Percentiles rank a stretch among this genome's conserved stretches.
These are phyloP conservation scores for Hippocampus zosterae DNA, from an alignment of 2,113 vertebrate species.

Conservation along the genomic window DNA sequence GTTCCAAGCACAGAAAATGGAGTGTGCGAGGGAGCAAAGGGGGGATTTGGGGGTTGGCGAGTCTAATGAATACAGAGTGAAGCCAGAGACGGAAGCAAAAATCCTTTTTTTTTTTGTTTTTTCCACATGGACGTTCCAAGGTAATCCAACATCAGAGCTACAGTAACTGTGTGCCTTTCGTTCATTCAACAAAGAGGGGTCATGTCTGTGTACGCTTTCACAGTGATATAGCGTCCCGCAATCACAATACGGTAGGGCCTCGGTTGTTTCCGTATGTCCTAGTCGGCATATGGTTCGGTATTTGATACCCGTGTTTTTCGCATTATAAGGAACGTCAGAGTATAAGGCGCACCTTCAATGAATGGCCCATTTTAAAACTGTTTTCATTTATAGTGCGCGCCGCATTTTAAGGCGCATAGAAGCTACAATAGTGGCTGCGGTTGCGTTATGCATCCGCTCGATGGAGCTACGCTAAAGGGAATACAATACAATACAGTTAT, in stretches of 20 bases:
- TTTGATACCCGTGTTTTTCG: too few relatives aligned
- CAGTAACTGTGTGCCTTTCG: background rate
- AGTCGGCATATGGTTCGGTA: background rate
- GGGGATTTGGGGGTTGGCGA: slow-evolving; percentile 26
- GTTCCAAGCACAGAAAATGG: slow-evolving; percentile 41
- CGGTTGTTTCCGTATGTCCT: background rate
- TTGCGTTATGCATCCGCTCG: too few relatives aligned
- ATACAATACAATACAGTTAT: too few relatives aligned
- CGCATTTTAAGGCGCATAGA: too few relatives aligned
- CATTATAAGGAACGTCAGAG: too few relatives aligned
- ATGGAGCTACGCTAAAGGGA: too few relatives aligned
- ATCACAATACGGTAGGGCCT: background rate
- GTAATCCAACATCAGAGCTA: background rate
- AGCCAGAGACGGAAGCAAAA: slow-evolving; percentile 26
- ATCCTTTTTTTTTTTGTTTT: background rate
- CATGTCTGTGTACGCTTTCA: background rate
- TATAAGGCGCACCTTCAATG: too few relatives aligned
- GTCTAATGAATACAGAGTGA: slow-evolving; percentile 49
- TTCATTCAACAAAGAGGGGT: background rate
- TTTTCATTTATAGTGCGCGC: too few relatives aligned
- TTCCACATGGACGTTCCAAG: background rate
- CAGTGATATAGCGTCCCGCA: background rate
- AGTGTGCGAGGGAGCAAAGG: slow-evolving; percentile 16
- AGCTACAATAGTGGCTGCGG: too few relatives aligned
- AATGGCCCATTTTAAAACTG: too few relatives aligned